Base-by-base conservation (phyloP, 2,797 vertebrate genomes). In the Semotilus atromaculatus region DNA sequence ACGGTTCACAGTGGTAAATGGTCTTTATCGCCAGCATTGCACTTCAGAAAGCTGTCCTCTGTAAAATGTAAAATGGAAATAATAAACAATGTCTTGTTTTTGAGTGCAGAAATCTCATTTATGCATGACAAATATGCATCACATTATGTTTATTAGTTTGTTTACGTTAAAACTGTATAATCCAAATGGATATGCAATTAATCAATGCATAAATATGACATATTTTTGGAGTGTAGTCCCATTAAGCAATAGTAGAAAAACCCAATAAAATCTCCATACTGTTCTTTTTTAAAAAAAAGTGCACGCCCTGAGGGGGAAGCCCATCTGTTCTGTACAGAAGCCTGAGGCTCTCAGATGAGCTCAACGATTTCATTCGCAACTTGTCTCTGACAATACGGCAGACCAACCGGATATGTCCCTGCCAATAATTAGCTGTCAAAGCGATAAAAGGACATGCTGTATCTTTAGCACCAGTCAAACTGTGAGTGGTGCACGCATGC, bases 361-460 rank as follows among this genome's bases (percentile, higher is more conserved):
- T 81, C 80, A 51, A 87, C 85, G 70, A 81, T 79, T 84, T 89
- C 70, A 74, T 86, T 89, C 81, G 34, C 80, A 11, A 77, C 88
- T 88, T 82, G 86, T 88, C 85, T 85, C 82, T 48, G 66, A 74
- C 83, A 85, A 88, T 87, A 88, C 73, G 68, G 85, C 72, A 34
- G 74, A 85, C 77, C 87, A 84, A 84, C 83, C 85, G 68, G 60
- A 81, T 64, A n/a, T 72, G 80, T 74, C 82, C 60, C 80, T 86
- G 83, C 83, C 85, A 87, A 82, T 74, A 75, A 55, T 68, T 85
- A 83, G 74, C 85, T 72, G 89, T 87, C 85, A 86, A 81, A 83
- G 72, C 66, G 36, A 67, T 79, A 83, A 85, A 76, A 77, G 73
- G 85, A 38, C 83, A 64, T 76, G 81, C 67, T 84, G 72, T 83